Conservation (phyloP, 1,140 invertebrate genomes). For the Bombus difficillimus region DNA sequence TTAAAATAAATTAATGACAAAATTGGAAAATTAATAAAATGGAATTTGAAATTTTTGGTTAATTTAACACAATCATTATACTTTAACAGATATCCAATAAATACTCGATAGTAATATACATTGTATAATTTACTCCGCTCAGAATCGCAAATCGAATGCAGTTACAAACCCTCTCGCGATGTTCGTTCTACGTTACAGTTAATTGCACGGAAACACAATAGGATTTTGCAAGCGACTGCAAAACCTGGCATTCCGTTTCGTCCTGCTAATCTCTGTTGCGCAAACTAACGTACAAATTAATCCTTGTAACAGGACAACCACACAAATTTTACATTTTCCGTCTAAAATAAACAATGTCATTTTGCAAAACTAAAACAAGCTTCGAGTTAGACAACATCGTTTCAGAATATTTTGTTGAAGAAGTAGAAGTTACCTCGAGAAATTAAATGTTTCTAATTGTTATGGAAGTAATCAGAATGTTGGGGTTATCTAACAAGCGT, state of each 20-base stretch:
- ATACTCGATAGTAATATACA: background rate
- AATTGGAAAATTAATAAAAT: background rate
- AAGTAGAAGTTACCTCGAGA: too few relatives aligned
- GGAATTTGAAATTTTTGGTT: background rate
- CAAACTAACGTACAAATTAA: constrained; percentile 12
- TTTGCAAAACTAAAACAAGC: background rate
- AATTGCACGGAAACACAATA: constrained; percentile 16
- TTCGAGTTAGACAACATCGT: background rate
- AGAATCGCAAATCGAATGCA: background rate
- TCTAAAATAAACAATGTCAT: background rate
- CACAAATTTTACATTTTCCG: background rate
- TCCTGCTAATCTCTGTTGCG: constrained; percentile 19
- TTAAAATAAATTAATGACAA: too few relatives aligned
- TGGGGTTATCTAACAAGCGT: too few relatives aligned
- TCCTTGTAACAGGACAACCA: too few relatives aligned
- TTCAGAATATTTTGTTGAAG: too few relatives aligned
- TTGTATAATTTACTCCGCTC: background rate
- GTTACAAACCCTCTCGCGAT: too few relatives aligned
- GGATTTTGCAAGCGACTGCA: constrained; percentile 15
- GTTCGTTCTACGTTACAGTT: constrained; percentile 2
- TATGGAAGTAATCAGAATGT: too few relatives aligned
- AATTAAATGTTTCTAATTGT: too few relatives aligned
- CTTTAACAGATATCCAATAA: background rate
- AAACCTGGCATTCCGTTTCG: constrained; percentile 5
- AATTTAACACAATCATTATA: background rate